phyloP scores from a whole-genome alignment of 2,888 invertebrate genomes.

The Ganaspis brasiliensis region DNA sequence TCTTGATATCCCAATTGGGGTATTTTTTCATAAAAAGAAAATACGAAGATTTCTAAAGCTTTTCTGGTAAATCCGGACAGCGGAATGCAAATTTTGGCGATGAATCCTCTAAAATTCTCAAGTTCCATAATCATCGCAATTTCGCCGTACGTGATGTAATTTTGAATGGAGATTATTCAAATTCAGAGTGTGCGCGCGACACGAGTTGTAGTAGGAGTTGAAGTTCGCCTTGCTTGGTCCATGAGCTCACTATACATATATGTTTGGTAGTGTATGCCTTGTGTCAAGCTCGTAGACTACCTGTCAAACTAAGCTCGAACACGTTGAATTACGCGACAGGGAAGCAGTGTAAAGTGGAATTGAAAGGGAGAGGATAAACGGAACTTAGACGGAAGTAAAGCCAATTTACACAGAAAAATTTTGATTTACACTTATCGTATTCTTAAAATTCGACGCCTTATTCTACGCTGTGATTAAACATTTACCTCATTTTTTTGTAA shows the following conservation, averaged over 20 bases:
- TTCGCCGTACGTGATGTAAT: slow-evolving; percentile 74
- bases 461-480: too few relatives aligned
- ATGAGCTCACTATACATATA: slow-evolving; percentile 45
- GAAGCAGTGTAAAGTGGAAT: slow-evolving; percentile 27
- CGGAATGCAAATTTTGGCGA: slow-evolving; percentile 66
- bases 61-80: slow-evolving; percentile 43
- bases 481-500: too few relatives aligned
- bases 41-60: not conserved
- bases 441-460: too few relatives aligned
- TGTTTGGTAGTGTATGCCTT: slow-evolving; percentile 67
- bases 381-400: slow-evolving; percentile 41
- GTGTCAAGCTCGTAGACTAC: slow-evolving; percentile 63
- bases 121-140: slow-evolving; percentile 75
- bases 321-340: slow-evolving; percentile 46
- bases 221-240: slow-evolving; percentile 54
- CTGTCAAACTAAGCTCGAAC: slow-evolving; percentile 70
- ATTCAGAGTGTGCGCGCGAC: slow-evolving; percentile 62
- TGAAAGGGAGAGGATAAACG: slow-evolving; percentile 27
- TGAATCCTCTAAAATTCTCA: slow-evolving; percentile 71
- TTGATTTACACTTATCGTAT: too few relatives aligned
- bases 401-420: slow-evolving; percentile 19
- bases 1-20: too few relatives aligned
- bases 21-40: too few relatives aligned
- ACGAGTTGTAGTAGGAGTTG: slow-evolving; percentile 56
- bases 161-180: slow-evolving; percentile 75